These are phyloP conservation scores for Sebastes schlegelii DNA, from an alignment of 2,113 vertebrate species.

Conservation along the genomic window DNA sequence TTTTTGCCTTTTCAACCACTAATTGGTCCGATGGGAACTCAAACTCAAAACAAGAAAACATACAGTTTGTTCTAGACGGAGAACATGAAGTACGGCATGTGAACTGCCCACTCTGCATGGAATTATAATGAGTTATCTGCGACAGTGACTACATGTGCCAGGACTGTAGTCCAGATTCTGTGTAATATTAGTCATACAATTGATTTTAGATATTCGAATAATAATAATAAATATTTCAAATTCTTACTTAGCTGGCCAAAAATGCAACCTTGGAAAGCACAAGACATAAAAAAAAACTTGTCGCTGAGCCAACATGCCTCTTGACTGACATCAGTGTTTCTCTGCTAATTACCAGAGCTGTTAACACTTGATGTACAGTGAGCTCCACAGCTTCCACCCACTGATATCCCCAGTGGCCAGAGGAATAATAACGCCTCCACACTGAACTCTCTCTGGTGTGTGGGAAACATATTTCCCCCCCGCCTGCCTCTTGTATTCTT, in stretches of 20 bases:
- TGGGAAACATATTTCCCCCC: conserved; percentile 50
- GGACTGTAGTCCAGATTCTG: background rate
- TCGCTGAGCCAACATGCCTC: conserved; percentile 13
- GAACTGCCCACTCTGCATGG: background rate
- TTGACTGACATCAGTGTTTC: conserved; percentile 31
- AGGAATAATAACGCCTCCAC: conserved; percentile 49
- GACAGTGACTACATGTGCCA: background rate
- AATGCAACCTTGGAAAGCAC: conserved; percentile 8
- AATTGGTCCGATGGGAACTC: conserved; percentile 37
- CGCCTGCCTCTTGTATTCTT: background rate
- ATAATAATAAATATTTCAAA: background rate
- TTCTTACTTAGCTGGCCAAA: background rate
- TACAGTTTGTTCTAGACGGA: conserved; percentile 8
- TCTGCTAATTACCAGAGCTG: conserved; percentile 36
- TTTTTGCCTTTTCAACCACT: background rate
- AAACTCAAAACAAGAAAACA: conserved; percentile 15
- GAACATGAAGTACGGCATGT: background rate
- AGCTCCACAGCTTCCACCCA: conserved; percentile 12
- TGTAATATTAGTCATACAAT: background rate
- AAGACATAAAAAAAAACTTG: background rate
- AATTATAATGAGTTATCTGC: background rate
- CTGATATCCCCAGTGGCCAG: conserved; percentile 28
- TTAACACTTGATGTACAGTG: conserved; percentile 12
- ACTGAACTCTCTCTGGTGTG: conserved; percentile 36
- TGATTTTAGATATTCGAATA: background rate